These are phyloP conservation scores for Trematomus loennbergii DNA, from an alignment of 2,113 vertebrate genomes.

Conservation along the genomic window DNA sequence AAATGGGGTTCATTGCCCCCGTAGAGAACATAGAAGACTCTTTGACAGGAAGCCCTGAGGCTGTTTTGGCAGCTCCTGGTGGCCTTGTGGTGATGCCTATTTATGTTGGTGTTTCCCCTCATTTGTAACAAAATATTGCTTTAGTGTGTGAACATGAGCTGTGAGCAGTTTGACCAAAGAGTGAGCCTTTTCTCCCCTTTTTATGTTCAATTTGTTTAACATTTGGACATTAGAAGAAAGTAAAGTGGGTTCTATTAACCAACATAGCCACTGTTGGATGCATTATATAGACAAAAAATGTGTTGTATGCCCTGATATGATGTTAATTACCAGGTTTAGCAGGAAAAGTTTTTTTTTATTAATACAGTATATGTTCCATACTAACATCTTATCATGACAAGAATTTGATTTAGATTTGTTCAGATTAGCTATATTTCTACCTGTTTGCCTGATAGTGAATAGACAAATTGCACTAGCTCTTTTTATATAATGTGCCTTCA, in stretches of 20 bases:
- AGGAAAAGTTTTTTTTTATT: no score
- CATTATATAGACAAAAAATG: not conserved
- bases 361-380: no score
- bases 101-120: not conserved
- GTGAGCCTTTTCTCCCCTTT: not conserved
- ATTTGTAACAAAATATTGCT: not conserved
- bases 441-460: no score
- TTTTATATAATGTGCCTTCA: not conserved
- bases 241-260: not conserved
- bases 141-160: not conserved
- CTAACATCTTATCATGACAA: no score
- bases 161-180: not conserved
- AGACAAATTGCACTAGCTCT: no score
- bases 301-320: not conserved
- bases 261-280: not conserved
- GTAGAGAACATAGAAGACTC: not conserved
- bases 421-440: no score
- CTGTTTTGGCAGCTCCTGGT: not conserved
- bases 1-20: not conserved
- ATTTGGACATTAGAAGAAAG: not conserved
- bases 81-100: not conserved
- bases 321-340: not conserved
- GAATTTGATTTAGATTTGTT: no score
- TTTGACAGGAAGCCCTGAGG: not conserved
- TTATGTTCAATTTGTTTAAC: not conserved